Conservation (phyloP, 2,888 invertebrate genomes). For the Ophion obscuratus region DNA sequence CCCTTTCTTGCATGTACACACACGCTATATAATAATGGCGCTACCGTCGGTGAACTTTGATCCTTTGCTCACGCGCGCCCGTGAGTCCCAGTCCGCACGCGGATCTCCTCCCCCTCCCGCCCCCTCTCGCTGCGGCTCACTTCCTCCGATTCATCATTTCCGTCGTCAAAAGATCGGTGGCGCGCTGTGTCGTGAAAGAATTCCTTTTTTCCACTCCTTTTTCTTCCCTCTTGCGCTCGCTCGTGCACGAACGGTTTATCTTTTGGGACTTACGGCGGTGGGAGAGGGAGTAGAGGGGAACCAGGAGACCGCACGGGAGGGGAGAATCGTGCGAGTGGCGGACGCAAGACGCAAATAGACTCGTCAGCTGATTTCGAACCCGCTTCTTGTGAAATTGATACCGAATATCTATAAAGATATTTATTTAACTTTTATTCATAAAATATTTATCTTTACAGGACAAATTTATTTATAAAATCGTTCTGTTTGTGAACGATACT, state of each 20-base stretch:
- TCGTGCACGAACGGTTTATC: constrained; percentile 9
- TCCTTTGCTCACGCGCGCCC: constrained; percentile 64
- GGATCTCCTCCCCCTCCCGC: constrained; percentile 39
- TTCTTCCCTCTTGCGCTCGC: neutral
- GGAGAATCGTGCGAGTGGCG: neutral
- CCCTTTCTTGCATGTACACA: constrained; percentile 47
- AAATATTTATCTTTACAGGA: neutral
- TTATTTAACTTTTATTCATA: neutral
- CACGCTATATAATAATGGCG: constrained; percentile 20
- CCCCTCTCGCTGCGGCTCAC: constrained; percentile 12
- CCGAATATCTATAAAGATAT: neutral
- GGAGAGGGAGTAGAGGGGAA: neutral
- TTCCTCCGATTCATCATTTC: constrained; percentile 63
- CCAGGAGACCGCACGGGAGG: neutral
- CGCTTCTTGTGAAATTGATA: neutral
- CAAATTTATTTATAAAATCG: neutral
- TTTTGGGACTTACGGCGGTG: constrained; percentile 19
- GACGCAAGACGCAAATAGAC: neutral
- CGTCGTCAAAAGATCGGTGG: constrained; percentile 32
- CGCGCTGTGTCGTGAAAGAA: constrained; percentile 19
- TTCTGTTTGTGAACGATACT: too few species aligned
- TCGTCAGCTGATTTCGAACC: neutral
- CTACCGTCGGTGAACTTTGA: constrained; percentile 72
- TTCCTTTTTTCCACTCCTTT: constrained; percentile 3
- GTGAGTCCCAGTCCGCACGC: constrained; percentile 51